Evolutionary conservation across 2,888 invertebrate genomes (phyloP).

Genomic region (Hydraecia micacea): DNA sequence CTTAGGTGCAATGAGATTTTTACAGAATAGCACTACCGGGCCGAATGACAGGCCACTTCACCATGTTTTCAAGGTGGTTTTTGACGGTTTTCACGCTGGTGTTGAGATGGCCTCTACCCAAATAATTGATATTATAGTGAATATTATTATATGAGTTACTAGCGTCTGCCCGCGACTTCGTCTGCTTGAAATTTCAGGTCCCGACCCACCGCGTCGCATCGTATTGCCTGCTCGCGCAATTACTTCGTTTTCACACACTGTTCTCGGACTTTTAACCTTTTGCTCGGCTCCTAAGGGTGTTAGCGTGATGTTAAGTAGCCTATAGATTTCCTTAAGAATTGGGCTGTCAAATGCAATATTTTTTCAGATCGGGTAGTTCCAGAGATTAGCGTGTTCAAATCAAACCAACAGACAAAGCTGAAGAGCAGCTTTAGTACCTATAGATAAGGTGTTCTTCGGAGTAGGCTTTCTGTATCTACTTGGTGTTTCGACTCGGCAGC

Average conservation of each 20-base stretch:
- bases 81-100: not conserved
- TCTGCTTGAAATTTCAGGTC: not conserved
- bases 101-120: too few relatives aligned
- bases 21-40: too few relatives aligned
- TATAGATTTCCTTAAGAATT: not conserved
- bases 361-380: too few relatives aligned
- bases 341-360: too few relatives aligned
- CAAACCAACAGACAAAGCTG: not conserved
- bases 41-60: not conserved
- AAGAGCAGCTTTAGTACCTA: not conserved
- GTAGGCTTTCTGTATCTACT: conserved; percentile 6
- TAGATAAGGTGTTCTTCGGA: not conserved
- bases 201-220: too few relatives aligned
- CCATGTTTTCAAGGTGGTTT: not conserved
- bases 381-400: too few relatives aligned
- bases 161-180: not conserved
- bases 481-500: not conserved
- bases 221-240: not conserved
- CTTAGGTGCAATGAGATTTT: not conserved
- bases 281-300: not conserved
- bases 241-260: not conserved
- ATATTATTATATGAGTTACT: not conserved
- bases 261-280: not conserved
- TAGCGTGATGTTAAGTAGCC: not conserved
- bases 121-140: not conserved